These are phyloP conservation scores for Brachyptera putata DNA, from an alignment of 2,888 invertebrate genomes.

Conservation along the genomic window DNA sequence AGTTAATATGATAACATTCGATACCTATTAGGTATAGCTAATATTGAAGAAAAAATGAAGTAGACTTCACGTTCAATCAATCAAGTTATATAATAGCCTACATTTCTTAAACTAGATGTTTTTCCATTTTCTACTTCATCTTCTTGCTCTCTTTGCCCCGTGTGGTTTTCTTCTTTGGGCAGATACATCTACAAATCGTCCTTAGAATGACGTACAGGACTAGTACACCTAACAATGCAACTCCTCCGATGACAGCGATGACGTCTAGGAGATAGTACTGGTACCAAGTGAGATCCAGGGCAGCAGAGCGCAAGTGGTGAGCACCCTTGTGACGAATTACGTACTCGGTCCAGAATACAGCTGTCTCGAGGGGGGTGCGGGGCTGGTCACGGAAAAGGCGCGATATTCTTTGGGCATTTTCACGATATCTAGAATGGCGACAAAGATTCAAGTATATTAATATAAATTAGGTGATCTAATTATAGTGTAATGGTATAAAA, in stretches of 20 bases:
- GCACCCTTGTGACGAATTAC: conserved; percentile 50
- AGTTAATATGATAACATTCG: no score
- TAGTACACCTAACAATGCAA: neutral
- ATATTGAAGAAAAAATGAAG: no score
- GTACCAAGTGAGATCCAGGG: conserved; percentile 45
- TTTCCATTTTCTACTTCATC: conserved; percentile 8
- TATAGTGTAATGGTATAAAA: neutral
- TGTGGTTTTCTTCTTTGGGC: neutral
- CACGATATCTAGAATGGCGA: conserved; percentile 48
- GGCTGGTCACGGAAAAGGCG: conserved; percentile 53
- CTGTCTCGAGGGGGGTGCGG: conserved; percentile 53
- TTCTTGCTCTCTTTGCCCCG: neutral
- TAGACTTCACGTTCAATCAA: no score
- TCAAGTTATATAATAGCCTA: no score
- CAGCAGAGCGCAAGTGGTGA: conserved; percentile 43
- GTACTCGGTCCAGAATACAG: conserved; percentile 65
- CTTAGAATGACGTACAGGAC: neutral
- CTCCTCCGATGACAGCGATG: conserved; percentile 4
- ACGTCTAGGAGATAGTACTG: conserved; percentile 46
- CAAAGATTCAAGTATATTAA: conserved; percentile 7
- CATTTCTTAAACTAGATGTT: no score
- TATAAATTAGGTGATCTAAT: neutral
- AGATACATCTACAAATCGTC: neutral
- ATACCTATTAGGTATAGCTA: no score
- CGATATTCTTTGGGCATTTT: conserved; percentile 42